Base-by-base conservation (phyloP, 2,113 vertebrate species). In the Acrocephalus kingi region DNA sequence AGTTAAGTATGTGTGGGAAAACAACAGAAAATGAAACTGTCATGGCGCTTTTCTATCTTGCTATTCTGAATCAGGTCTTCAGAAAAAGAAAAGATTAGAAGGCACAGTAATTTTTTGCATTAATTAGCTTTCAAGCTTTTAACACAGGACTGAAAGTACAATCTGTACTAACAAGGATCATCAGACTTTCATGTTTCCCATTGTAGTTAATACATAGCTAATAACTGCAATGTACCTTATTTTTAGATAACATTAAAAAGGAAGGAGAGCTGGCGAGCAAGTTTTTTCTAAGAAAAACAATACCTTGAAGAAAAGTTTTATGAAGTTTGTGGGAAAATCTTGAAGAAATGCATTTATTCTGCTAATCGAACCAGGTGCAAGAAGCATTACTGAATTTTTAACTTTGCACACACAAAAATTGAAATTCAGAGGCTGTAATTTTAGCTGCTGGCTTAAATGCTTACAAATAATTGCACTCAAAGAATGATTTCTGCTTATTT, bases 41-140 rank as follows among this genome's bases (percentile, higher is more conserved):
- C 59, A 91, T 4, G 37, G 52, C 13, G 72, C 61, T 89, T 86
- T 51, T 93, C 76, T 82, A 48, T 77, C 13, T 63, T 55, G 59
- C 72, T 86, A 43, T 46, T 94, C 81, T 77, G 45, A 88, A 92
- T 80, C 69, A 71, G 49, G 33, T 69, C 31, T 72, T 90, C 72
- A 56, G n/a, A 41, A 89, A 86, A 67, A 88, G 48, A 95, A 93
- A 85, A 68, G 20, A 81, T 90, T 41, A 84, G 39, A 71, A 96
- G 71, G 83, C 23, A 87, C 9, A 27, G 52, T 81, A 64, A 67
- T 68, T 86, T 77, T 83, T 74, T 77, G 33, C n/a, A 43, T 88
- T 90, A 94, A 84, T 90, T 86, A 87, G 31, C 84, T 92, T 81
- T 80, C 56, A 89, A 55, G 84, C 13, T 90, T 92, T 93, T 86